Conservation (phyloP, 2,797 vertebrate genomes). For the Pelodytes ibericus region DNA sequence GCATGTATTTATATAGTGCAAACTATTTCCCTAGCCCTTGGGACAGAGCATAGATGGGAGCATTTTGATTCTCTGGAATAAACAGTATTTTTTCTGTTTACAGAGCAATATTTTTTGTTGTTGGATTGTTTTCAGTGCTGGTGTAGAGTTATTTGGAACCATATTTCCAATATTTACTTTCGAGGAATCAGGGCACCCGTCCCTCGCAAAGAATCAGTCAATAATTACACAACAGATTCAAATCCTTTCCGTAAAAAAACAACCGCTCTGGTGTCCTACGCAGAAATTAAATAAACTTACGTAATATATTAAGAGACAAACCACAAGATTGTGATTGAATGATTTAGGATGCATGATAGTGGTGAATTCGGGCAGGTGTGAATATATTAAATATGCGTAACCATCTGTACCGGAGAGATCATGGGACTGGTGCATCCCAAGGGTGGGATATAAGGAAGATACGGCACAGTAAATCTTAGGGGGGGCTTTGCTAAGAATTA, state of each 20-base stretch:
- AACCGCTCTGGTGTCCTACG: background rate
- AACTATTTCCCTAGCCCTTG: no score
- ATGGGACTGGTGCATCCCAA: conserved; percentile 14
- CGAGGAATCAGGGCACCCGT: no score
- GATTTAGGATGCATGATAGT: conserved; percentile 24
- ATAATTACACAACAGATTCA: background rate
- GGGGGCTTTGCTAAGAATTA: no score
- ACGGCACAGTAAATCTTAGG: conserved; percentile 21
- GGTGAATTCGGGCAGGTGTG: conserved; percentile 20
- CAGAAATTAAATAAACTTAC: background rate
- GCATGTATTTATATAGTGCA: no score
- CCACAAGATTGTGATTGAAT: background rate
- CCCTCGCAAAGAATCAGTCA: no score
- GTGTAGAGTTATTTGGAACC: background rate
- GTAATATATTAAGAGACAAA: background rate
- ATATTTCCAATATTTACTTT: background rate
- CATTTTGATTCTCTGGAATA: no score
- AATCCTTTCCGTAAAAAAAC: background rate
- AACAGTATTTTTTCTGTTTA: no score
- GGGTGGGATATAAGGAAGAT: conserved; percentile 37
- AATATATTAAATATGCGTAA: conserved; percentile 48
- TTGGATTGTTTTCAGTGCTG: background rate
- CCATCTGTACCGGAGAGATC: conserved; percentile 40
- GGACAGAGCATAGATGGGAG: no score
- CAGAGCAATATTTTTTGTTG: background rate